Evolutionary conservation across 2,797 vertebrate species (phyloP).

Genomic region (Linurgus olivaceus): DNA sequence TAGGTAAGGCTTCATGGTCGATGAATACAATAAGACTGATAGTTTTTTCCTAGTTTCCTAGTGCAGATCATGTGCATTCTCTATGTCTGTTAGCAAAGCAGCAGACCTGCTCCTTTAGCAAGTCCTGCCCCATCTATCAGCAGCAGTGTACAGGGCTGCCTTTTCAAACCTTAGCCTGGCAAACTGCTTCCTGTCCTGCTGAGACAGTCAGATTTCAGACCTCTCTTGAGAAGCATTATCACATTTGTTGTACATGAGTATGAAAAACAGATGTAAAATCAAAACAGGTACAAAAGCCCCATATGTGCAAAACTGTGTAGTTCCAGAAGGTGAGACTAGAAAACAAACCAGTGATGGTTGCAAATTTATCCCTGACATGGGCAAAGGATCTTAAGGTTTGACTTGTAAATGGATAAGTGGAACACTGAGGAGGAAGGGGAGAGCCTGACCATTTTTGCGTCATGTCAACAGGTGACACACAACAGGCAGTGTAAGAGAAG

Average conservation of each 20-base stretch:
- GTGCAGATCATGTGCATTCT: accelerated
- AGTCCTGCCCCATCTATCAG: background rate
- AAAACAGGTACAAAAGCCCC: background rate
- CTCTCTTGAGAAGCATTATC: background rate
- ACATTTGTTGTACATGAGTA: background rate
- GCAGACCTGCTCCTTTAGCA: background rate
- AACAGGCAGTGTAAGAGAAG: background rate
- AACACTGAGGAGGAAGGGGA: background rate
- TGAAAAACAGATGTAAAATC: background rate
- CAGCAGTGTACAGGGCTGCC: background rate
- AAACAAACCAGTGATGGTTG: background rate
- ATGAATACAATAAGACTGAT: background rate
- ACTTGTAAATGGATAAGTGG: background rate
- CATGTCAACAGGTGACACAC: background rate
- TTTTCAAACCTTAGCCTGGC: background rate
- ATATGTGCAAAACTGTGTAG: accelerated
- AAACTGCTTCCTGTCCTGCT: background rate
- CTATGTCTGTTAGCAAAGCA: background rate
- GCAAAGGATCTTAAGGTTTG: background rate
- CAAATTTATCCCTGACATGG: background rate
- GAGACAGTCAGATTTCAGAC: background rate
- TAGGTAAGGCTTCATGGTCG: background rate
- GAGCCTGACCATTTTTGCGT: background rate
- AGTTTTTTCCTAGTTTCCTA: background rate
- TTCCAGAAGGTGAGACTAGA: background rate